A percentile compares a stretch with the other conserved stretches of the same genome.
Conservation (phyloP, 2,113 vertebrate species). For the Leptodactylus fuscus region DNA sequence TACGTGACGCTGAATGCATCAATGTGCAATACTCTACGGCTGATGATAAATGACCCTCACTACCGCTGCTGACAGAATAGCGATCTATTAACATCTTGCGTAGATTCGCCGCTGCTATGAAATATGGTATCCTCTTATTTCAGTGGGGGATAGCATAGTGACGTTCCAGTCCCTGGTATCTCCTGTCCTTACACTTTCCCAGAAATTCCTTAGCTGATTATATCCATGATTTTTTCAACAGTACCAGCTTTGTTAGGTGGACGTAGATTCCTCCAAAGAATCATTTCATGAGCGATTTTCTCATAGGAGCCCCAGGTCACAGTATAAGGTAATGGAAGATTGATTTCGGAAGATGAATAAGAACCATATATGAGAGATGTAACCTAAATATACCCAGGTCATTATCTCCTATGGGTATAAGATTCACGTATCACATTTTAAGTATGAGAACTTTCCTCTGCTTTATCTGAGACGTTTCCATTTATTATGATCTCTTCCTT, state of each 20-base stretch:
- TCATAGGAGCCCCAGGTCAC: conserved; percentile 64
- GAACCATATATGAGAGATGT: conserved; percentile 13
- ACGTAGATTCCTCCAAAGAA: conserved; percentile 70
- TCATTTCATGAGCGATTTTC: conserved; percentile 65
- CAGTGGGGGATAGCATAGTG: conserved; percentile 63
- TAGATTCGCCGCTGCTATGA: not conserved
- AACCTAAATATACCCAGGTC: conserved; percentile 43
- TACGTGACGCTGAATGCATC: no score
- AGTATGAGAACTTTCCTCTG: conserved; percentile 30
- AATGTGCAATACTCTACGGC: not conserved
- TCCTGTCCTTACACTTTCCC: conserved; percentile 77
- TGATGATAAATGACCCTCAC: not conserved
- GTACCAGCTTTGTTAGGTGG: conserved; percentile 73
- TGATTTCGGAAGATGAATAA: conserved; percentile 56
- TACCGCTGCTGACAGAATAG: not conserved
- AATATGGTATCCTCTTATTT: not conserved
- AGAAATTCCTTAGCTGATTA: conserved; percentile 83
- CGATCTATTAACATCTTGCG: not conserved
- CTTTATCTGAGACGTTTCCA: conserved; percentile 22
- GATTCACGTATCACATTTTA: conserved; percentile 24
- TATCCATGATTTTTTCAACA: conserved; percentile 78
- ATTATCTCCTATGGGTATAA: conserved; percentile 38
- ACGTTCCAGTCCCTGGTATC: conserved; percentile 77
- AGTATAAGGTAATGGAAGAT: conserved; percentile 36
- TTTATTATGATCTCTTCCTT: not conserved